A percentile compares a stretch with the other conserved stretches of the same genome.
phyloP scores from a whole-genome alignment of 2,888 invertebrate genomes.

The Malthinus seriepunctatus region DNA sequence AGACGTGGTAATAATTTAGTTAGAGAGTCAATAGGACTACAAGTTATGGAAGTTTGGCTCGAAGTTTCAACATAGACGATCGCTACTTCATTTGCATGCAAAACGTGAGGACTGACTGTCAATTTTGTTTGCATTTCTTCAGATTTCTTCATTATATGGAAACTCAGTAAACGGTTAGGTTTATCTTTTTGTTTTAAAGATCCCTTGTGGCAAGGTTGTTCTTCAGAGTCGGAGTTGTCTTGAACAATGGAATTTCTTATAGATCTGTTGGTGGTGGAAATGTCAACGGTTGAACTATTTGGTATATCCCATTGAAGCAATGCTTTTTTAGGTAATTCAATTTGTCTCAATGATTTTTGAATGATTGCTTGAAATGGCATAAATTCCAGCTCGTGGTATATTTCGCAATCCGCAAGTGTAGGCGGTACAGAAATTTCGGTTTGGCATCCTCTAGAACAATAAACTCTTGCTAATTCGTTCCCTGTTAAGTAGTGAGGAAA shows the following conservation, averaged over 20 bases:
- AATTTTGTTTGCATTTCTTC: conserved; percentile 36
- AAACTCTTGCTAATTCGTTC: conserved; percentile 3
- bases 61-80: conserved; percentile 33
- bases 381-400: conserved; percentile 29
- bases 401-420: conserved; percentile 2
- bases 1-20: conserved; percentile 27
- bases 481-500: conserved; percentile 19
- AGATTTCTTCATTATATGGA: conserved; percentile 3
- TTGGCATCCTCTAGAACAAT: conserved; percentile 28
- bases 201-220: neutral
- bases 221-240: neutral
- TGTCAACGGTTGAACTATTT: neutral
- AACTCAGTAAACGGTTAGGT: neutral
- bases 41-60: conserved; percentile 37
- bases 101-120: conserved; percentile 37
- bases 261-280: neutral
- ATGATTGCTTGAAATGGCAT: conserved; percentile 31
- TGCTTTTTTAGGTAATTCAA: conserved; percentile 30
- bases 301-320: conserved; percentile 23
- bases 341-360: conserved; percentile 25
- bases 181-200: neutral
- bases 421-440: conserved; percentile 28
- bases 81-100: conserved; percentile 37
- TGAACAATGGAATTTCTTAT: neutral
- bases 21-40: conserved; percentile 33